Evolutionary conservation across 2,888 invertebrate species (phyloP).

Genomic region (Pristionchus exspectatus): DNA sequence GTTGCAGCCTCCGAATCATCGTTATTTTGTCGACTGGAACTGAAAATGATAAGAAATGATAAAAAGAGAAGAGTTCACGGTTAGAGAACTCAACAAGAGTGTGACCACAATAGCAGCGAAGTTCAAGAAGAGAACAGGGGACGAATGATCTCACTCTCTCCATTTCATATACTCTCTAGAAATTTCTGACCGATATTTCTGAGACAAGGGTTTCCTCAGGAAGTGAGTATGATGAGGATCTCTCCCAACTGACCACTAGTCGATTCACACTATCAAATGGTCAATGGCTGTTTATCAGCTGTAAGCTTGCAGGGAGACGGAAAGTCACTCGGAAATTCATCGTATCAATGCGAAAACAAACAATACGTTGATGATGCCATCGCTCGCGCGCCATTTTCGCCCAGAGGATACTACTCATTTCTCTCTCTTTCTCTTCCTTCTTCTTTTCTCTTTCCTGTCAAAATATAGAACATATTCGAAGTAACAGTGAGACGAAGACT

Average conservation of each 20-base stretch:
- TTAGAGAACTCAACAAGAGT: neutral
- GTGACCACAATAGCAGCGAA: neutral
- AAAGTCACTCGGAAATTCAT: neutral
- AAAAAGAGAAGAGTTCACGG: neutral
- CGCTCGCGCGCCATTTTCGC: neutral
- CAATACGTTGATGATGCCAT: neutral
- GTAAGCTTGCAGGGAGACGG: neutral
- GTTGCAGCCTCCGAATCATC: neutral
- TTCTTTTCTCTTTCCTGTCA: neutral
- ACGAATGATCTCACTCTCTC: neutral
- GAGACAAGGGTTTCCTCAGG: no score
- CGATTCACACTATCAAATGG: neutral
- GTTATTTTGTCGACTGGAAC: neutral
- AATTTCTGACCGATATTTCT: neutral
- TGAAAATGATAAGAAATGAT: neutral
- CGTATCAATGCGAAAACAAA: constrained; percentile 29
- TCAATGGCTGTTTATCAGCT: neutral
- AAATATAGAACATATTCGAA: neutral
- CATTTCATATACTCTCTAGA: neutral
- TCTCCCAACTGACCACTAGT: neutral
- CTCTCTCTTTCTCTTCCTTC: neutral
- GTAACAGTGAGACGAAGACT: neutral
- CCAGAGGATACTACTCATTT: neutral
- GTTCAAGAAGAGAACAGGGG: neutral
- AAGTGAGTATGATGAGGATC: neutral